A percentile compares a stretch with the other conserved stretches of the same genome.
Conservation (phyloP, 2,888 invertebrate genomes). For the Euplexia lucipara region DNA sequence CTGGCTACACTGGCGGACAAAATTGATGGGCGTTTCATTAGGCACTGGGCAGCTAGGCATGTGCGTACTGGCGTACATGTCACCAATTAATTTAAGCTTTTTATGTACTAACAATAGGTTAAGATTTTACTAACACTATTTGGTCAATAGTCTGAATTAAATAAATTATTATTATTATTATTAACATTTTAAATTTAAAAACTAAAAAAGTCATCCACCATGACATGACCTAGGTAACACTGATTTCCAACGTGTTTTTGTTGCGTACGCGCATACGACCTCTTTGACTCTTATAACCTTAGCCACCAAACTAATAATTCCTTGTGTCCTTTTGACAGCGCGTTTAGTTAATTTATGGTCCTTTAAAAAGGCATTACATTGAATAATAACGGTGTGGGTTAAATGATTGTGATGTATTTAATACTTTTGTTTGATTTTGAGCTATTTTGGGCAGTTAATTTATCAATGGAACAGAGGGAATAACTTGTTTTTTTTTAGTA, state of each 20-base stretch:
- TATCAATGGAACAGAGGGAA: background rate
- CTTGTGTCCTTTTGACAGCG: slow-evolving; percentile 56
- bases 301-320: slow-evolving; percentile 59
- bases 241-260: slow-evolving; percentile 57
- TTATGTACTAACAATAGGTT: no score
- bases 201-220: slow-evolving; percentile 1
- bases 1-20: no score
- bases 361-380: slow-evolving; percentile 40
- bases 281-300: slow-evolving; percentile 69
- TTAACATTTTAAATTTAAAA: background rate
- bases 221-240: slow-evolving; percentile 27
- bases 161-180: no score
- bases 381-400: slow-evolving; percentile 32
- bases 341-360: slow-evolving; percentile 48
- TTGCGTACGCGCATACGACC: slow-evolving; percentile 62
- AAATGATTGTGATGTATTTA: slow-evolving; percentile 28
- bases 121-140: no score
- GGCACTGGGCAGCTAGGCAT: no score
- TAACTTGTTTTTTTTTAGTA: background rate
- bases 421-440: slow-evolving; percentile 24
- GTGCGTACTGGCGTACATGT: no score
- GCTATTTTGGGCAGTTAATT: background rate
- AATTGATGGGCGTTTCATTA: no score
- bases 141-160: no score
- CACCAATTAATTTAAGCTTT: no score